phyloP scores from a whole-genome alignment of 2,888 invertebrate species.

The Athetis lepigone region DNA sequence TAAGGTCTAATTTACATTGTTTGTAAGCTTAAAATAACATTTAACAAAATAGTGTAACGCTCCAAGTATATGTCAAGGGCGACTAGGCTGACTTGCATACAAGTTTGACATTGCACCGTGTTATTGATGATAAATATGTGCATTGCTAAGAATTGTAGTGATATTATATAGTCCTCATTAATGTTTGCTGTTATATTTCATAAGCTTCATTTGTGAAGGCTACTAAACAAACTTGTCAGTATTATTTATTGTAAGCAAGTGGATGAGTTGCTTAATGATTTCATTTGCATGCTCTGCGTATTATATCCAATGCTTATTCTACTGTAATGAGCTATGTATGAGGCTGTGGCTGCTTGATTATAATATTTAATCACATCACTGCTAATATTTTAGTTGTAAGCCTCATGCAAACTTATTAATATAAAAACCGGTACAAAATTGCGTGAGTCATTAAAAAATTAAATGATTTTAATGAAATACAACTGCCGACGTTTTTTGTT shows the following conservation, averaged over 20 bases:
- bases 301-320: conserved; percentile 23
- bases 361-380: conserved; percentile 11
- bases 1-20: conserved; percentile 60
- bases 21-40: conserved; percentile 38
- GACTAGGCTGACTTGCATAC: conserved; percentile 70
- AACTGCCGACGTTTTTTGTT: conserved; percentile 2
- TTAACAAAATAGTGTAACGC: conserved; percentile 58
- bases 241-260: conserved; percentile 23
- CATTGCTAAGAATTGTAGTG: conserved; percentile 42
- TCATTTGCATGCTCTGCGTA: conserved; percentile 16
- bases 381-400: conserved; percentile 14
- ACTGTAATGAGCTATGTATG: conserved; percentile 39
- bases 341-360: conserved; percentile 10
- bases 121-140: conserved; percentile 54
- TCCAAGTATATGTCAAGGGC: conserved; percentile 81
- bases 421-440: conserved; percentile 11
- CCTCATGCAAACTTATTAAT: too few relatives aligned
- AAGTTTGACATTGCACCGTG: conserved; percentile 68
- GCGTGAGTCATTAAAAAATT: not conserved
- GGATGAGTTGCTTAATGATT: conserved; percentile 27
- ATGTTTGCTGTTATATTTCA: conserved; percentile 28
- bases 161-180: conserved; percentile 34
- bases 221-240: conserved; percentile 4
- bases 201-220: conserved; percentile 30
- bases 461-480: conserved; percentile 22